phyloP scores from a whole-genome alignment of 1,140 invertebrate genomes.

The Zelostemma sp. region DNA sequence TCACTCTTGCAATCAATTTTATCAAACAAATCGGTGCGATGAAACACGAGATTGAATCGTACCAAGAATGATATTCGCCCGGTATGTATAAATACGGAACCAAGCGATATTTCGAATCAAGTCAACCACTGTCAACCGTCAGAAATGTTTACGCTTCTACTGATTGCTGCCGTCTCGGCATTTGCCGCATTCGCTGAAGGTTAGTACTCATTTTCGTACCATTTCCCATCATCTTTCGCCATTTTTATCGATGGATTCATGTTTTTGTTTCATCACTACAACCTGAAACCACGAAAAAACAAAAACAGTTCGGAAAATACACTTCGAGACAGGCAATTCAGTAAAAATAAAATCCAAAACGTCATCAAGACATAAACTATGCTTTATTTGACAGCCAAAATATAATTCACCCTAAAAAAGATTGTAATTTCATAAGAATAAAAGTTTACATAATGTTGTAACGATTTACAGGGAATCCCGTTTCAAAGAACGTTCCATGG shows the following conservation, averaged over 20 bases:
- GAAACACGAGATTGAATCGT: neutral
- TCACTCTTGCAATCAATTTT: no score
- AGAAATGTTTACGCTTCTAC: neutral
- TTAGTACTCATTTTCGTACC: neutral
- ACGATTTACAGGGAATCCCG: no score
- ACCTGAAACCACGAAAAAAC: no score
- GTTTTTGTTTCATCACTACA: no score
- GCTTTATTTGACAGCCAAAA: no score
- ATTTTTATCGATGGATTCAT: neutral
- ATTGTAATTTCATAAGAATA: no score
- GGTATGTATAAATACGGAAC: neutral
- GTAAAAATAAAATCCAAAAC: no score
- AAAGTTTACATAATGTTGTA: no score
- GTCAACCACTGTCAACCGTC: neutral
- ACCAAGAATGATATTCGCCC: neutral
- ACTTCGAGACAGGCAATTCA: neutral
- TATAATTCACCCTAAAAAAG: no score
- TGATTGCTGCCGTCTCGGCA: neutral
- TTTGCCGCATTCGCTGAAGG: neutral
- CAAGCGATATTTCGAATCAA: neutral
- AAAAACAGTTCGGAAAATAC: no score
- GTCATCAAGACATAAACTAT: no score
- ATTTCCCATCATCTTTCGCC: neutral
- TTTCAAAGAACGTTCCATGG: neutral
- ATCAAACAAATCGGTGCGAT: neutral